These are phyloP conservation scores for Strigamia maritima DNA, from an alignment of 2,888 invertebrate species.

Conservation along the genomic window DNA sequence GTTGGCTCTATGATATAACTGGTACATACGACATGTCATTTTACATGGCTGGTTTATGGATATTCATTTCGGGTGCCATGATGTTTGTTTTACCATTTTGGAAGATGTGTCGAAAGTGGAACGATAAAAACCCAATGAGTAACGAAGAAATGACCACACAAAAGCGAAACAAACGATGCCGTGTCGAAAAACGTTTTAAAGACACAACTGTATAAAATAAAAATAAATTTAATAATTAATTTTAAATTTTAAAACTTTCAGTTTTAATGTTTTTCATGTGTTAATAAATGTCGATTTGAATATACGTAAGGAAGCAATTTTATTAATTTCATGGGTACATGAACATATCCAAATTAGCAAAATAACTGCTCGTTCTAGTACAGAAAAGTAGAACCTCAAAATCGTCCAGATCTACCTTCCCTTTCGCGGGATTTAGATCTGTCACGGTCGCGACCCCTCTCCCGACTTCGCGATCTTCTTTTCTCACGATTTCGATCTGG, in stretches of 20 bases:
- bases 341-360: no score
- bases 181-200: no score
- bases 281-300: no score
- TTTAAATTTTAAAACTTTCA: no score
- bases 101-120: slow-evolving; percentile 40
- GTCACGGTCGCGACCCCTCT: slow-evolving; percentile 41
- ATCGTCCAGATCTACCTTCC: slow-evolving; percentile 60
- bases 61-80: slow-evolving; percentile 68
- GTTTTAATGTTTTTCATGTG: no score
- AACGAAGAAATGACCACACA: no score
- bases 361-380: no score
- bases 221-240: no score
- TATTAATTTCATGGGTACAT: no score
- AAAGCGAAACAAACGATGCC: no score
- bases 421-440: slow-evolving; percentile 48
- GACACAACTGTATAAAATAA: no score
- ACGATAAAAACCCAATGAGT: background rate
- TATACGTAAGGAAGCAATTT: no score
- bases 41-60: slow-evolving; percentile 76
- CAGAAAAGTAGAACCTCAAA: slow-evolving; percentile 49
- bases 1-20: slow-evolving; percentile 76
- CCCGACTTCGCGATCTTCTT: slow-evolving; percentile 43
- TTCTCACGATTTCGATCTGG: slow-evolving; percentile 37
- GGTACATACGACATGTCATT: slow-evolving; percentile 74
- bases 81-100: slow-evolving; percentile 56